phyloP scores from a whole-genome alignment of 2,797 vertebrate species.

The Cyprinella venusta region DNA sequence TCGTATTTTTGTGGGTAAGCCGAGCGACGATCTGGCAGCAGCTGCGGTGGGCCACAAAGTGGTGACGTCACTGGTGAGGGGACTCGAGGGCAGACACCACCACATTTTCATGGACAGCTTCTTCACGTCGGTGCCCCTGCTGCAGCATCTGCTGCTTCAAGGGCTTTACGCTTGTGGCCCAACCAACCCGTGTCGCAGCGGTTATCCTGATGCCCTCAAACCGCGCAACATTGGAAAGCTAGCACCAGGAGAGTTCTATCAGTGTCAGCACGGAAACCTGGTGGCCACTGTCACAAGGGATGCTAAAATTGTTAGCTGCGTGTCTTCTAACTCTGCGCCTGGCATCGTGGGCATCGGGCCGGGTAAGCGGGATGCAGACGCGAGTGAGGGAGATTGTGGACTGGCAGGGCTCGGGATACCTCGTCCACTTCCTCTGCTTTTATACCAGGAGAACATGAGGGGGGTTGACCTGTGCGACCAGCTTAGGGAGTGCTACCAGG shows the following conservation, averaged over 20 bases:
- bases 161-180: conserved; percentile 82
- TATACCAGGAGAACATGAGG: conserved; percentile 86
- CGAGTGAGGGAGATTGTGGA: conserved; percentile 69
- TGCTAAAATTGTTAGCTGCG: conserved; percentile 77
- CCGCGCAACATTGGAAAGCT: conserved; percentile 81
- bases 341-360: conserved; percentile 83
- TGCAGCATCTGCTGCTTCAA: conserved; percentile 78
- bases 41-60: conserved; percentile 71
- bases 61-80: conserved; percentile 78
- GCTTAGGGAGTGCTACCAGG: conserved; percentile 84
- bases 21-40: conserved; percentile 66
- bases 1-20: conserved; percentile 77
- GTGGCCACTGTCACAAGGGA: conserved; percentile 81
- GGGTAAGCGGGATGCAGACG: conserved; percentile 68
- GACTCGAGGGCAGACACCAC: conserved; percentile 81
- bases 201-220: conserved; percentile 80
- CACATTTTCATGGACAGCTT: conserved; percentile 85
- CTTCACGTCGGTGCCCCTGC: conserved; percentile 81
- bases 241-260: conserved; percentile 81
- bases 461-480: conserved; percentile 84
- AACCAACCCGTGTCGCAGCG: conserved; percentile 75
- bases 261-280: conserved; percentile 83
- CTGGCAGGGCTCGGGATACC: conserved; percentile 70
- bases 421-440: conserved; percentile 78
- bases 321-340: conserved; percentile 82